Evolutionary conservation across 2,113 vertebrate genomes (phyloP), one percentile per base, ranked within the genome.

Genomic region (Trematocara zebra): DNA sequence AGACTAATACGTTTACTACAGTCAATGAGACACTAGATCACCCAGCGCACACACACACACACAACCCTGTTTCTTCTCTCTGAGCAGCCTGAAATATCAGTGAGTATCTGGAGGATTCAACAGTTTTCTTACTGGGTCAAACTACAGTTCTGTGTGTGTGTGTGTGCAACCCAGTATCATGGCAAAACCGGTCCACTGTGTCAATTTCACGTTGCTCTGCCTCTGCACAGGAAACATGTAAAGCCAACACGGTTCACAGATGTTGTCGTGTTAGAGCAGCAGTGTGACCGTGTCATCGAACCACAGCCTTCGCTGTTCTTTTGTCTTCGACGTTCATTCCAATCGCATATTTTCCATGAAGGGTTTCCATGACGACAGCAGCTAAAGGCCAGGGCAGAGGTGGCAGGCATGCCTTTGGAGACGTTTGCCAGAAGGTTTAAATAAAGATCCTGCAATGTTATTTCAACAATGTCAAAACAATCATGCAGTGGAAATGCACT

Each of bases 351-450:
- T 78, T 78, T 20, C 74, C 74, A 35, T 37, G 26, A 52, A 20
- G 49, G 69, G 84, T 93, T 89, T 85, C 88, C 88, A 89, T 91
- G 82, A 85, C 67, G 52, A 84, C 59, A 79, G 49, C n/a, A 83
- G 42, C 56, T 61, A 33, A n/a, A 54, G 42, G 69, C 53, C 42
- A 72, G 33, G 64, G 47, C 57, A 80, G 88, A 64, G 51, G 28
- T 14, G 47, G 37, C 74, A 74, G 78, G 37, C 79, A 53, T 42
- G 52, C 54, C 76, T 64, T 82, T 84, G 49, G 49, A 81, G 72
- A 86, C 72, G 61, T 37, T 72, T 85, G 81, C 87, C 56, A 88
- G 40, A 86, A 90, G 9, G 52, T 47, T 56, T 92, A 85, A 89
- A 94, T 87, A 85, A 79, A 90, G 86, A 74, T 42, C 80, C 40